Percentiles rank a stretch among this genome's conserved stretches.
phyloP scores from a whole-genome alignment of 2,113 vertebrate genomes.

The Sitta europaea region DNA sequence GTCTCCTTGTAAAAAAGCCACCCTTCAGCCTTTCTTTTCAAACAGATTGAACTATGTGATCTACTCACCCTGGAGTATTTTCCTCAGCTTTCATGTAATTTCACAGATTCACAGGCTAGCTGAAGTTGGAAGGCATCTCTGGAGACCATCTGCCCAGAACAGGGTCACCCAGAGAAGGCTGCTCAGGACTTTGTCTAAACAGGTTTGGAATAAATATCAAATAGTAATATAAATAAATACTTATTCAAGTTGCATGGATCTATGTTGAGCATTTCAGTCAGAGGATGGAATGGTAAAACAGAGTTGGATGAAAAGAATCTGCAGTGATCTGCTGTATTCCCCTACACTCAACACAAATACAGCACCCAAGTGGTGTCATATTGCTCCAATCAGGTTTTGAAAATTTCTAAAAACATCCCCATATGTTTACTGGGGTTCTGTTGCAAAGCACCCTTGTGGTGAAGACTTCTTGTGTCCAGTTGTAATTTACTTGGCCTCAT shows the following conservation, averaged over 20 bases:
- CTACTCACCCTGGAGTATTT: neutral
- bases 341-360: neutral
- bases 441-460: neutral
- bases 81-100: neutral
- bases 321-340: neutral
- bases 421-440: neutral
- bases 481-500: neutral
- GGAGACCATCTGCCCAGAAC: neutral
- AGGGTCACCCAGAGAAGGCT: neutral
- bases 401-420: neutral
- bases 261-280: neutral
- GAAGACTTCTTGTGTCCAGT: neutral
- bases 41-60: neutral
- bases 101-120: neutral
- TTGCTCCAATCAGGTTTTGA: neutral
- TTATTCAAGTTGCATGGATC: neutral
- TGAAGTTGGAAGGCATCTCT: neutral
- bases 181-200: neutral
- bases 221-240: neutral
- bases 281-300: neutral
- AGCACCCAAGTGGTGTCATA: neutral
- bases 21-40: neutral
- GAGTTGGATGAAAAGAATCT: neutral
- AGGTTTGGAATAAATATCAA: neutral
- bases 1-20: neutral